Base-by-base conservation (phyloP, 2,888 invertebrate species). In the Nomada ferruginata region DNA sequence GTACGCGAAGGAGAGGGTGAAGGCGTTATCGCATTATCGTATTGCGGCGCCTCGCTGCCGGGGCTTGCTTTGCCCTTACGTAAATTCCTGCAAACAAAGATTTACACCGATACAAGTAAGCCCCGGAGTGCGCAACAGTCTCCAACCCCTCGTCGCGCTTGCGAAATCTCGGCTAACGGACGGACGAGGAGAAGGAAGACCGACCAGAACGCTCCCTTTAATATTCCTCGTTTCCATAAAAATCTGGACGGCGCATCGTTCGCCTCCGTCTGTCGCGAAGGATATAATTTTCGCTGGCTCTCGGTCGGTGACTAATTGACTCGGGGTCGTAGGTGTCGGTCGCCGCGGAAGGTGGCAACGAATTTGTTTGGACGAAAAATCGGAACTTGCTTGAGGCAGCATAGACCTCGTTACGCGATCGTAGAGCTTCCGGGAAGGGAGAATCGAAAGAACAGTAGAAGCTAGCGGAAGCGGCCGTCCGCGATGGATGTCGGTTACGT, bases 21-120 rank as follows among this genome's bases (percentile, higher is more conserved):
- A 83, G 89, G 88, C 90, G 91, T 93, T 92, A 92, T 92, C 90
- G 90, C 89, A 92, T 91, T 91, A 91, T 91, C 91, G 92, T 89
- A 90, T 91, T 89, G 89, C 87, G 92, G 93, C 92, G 92, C 92
- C 93, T 90, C 87, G 85, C 85, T 89, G 93, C 90, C 92, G 92
- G 83, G 90, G 87, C 91, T 89, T 89, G 89, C 86, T 86, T 82
- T 84, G 87, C 84, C 87, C 88, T 91, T 91, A 91, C 92, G 90
- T 91, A 90, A 91, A 91, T 90, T 90, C 87, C 86, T 72, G 87
- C 90, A 88, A 91, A 91, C 90, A 90, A 91, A 91, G 91, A 91
- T 91, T 91, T 91, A 91, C 90, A 86, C 88, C 87, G 89, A 91
- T 90, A 86, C 82, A 82, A 82, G 66, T 13, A 76, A 60, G 80